phyloP scores from a whole-genome alignment of 2,113 vertebrate species.

The Labrus mixtus region DNA sequence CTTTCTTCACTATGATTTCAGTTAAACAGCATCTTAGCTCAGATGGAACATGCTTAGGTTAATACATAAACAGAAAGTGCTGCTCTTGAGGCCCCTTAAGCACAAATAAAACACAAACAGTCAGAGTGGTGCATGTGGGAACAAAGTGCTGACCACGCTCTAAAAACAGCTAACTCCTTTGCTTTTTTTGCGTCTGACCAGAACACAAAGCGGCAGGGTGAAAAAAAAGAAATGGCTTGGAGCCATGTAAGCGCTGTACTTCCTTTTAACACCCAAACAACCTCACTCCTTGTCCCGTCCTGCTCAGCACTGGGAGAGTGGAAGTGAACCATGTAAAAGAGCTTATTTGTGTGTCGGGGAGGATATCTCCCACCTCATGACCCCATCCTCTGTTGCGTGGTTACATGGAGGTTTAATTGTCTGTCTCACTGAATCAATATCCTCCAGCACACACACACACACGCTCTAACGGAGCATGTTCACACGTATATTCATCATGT shows the following conservation, averaged over 20 bases:
- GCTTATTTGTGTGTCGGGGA: constrained; percentile 34
- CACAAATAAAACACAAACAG: constrained; percentile 23
- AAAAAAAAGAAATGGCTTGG: constrained; percentile 17
- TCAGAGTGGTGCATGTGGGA: constrained; percentile 10
- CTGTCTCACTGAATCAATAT: constrained; percentile 41
- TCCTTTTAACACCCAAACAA: neutral
- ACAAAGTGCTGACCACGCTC: constrained; percentile 41
- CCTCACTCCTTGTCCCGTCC: neutral
- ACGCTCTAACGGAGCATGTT: constrained; percentile 10
- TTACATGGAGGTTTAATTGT: constrained; percentile 48
- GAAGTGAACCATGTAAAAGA: constrained; percentile 36
- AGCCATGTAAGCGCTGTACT: constrained; percentile 17
- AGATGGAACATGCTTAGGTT: constrained; percentile 3
- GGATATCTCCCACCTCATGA: constrained; percentile 18
- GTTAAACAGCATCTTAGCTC: neutral
- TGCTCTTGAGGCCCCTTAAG: constrained; percentile 18
- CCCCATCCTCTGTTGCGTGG: constrained; percentile 1
- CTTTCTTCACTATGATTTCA: neutral
- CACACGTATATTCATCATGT: constrained; percentile 12
- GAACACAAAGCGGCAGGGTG: constrained; percentile 29
- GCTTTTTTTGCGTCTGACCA: constrained; percentile 35
- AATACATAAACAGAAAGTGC: constrained; percentile 1
- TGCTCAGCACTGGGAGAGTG: neutral
- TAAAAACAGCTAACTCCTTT: constrained; percentile 46
- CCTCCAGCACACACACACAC: constrained; percentile 8